phyloP scores from a whole-genome alignment of 2,797 vertebrate genomes.

The Tenualosa ilisha region DNA sequence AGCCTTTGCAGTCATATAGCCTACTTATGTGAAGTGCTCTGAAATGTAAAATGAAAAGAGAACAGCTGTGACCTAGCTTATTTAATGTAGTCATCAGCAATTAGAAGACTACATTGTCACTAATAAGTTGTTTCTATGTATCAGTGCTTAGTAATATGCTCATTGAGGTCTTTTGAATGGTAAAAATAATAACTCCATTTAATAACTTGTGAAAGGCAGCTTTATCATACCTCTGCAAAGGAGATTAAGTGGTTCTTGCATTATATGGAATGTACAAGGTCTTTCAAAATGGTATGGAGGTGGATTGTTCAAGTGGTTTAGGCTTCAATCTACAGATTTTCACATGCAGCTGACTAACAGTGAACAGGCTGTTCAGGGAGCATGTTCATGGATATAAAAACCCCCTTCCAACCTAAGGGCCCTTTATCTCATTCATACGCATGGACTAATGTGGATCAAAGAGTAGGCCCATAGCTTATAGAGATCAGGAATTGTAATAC shows the following conservation, averaged over 20 bases:
- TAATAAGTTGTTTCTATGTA: neutral
- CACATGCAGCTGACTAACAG: conserved; percentile 16
- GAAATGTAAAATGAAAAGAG: neutral
- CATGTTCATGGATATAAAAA: neutral
- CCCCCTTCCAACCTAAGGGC: neutral
- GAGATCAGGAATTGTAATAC: neutral
- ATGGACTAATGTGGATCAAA: conserved; percentile 7
- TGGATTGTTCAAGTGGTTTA: conserved; percentile 50
- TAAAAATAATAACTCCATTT: conserved; percentile 19
- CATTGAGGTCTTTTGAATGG: neutral
- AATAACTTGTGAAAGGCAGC: conserved; percentile 33
- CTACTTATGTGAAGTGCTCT: neutral
- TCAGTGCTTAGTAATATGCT: neutral
- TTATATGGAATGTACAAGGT: conserved; percentile 59
- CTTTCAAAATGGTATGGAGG: conserved; percentile 30
- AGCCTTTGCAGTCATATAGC: neutral
- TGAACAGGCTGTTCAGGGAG: neutral
- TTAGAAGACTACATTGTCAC: neutral
- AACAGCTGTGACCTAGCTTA: neutral
- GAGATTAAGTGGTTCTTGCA: conserved; percentile 51
- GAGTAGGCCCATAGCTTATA: neutral
- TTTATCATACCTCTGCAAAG: conserved; percentile 54
- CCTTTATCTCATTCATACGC: neutral
- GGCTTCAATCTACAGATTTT: conserved; percentile 19
- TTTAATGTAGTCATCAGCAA: neutral